Percentiles rank a stretch among this genome's conserved stretches.
phyloP scores from a whole-genome alignment of 2,888 invertebrate species.

The Nasonovia ribisnigri region DNA sequence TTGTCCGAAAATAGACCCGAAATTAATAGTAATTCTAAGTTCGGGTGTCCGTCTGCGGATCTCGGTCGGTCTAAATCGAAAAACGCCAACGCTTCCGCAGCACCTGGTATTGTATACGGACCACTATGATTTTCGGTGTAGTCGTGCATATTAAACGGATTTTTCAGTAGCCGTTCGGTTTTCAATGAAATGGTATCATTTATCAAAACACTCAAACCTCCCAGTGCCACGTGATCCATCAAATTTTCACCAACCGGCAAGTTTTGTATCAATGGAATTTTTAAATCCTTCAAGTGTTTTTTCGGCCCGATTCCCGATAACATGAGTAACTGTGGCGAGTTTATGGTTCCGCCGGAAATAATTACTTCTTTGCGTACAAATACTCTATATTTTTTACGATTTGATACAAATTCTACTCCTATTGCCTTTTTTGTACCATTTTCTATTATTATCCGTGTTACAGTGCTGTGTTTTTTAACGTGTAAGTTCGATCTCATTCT shows the following conservation, averaged over 20 bases:
- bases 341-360: constrained; percentile 81
- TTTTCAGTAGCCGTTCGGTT: constrained; percentile 70
- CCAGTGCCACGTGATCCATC: constrained; percentile 79
- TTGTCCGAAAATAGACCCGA: constrained; percentile 73
- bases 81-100: constrained; percentile 78
- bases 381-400: constrained; percentile 73
- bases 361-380: constrained; percentile 80
- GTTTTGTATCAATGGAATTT: constrained; percentile 74
- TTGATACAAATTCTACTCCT: constrained; percentile 76
- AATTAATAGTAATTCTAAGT: constrained; percentile 77
- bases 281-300: constrained; percentile 73
- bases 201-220: constrained; percentile 76
- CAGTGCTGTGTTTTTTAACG: constrained; percentile 75
- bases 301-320: constrained; percentile 82
- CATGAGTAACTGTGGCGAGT: constrained; percentile 84
- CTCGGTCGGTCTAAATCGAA: constrained; percentile 75
- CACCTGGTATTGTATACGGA: constrained; percentile 76
- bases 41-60: constrained; percentile 75
- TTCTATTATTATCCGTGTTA: constrained; percentile 75
- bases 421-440: constrained; percentile 73
- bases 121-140: constrained; percentile 75
- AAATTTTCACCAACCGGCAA: constrained; percentile 78
- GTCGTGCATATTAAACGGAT: constrained; percentile 71
- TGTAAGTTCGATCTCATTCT: constrained; percentile 76
- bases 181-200: constrained; percentile 70